Conservation (phyloP, 2,888 invertebrate genomes). For the Diarsia mendica region DNA sequence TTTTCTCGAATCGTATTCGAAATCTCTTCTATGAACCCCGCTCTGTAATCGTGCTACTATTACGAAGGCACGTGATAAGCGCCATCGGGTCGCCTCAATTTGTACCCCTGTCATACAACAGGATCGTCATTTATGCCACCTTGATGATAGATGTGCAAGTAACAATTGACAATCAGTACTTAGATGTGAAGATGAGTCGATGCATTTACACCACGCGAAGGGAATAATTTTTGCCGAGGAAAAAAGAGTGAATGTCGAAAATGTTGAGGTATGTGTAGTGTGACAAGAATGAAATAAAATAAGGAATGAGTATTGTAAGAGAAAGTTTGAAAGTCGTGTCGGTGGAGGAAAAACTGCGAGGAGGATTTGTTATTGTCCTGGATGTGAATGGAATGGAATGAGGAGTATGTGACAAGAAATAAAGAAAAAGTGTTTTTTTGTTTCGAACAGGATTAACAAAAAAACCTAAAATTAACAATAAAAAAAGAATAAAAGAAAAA, state of each 20-base stretch:
- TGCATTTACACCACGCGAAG: neutral
- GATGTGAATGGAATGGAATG: neutral
- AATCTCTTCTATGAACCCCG: conserved; percentile 36
- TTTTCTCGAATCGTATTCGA: conserved; percentile 3
- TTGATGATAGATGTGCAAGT: conserved; percentile 42
- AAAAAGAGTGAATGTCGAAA: neutral
- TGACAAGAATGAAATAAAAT: conserved; percentile 13
- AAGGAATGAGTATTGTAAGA: neutral
- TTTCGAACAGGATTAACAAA: too few species aligned
- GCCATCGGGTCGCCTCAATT: conserved; percentile 58
- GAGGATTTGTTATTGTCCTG: neutral
- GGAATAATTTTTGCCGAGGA: conserved; percentile 1
- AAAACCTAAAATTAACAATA: too few species aligned
- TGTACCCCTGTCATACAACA: conserved; percentile 41
- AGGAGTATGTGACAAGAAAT: neutral
- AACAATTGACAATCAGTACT: conserved; percentile 39
- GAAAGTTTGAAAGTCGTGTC: conserved; percentile 10
- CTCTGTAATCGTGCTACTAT: conserved; percentile 59
- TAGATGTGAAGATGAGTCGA: conserved; percentile 16
- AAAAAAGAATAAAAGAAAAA: too few species aligned
- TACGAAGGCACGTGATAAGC: conserved; percentile 58
- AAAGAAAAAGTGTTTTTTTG: too few species aligned
- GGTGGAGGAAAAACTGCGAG: neutral
- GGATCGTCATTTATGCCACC: conserved; percentile 40
- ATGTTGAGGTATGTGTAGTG: neutral